These are phyloP conservation scores for Timema cristinae DNA, from an alignment of 2,888 invertebrate species.

Conservation along the genomic window DNA sequence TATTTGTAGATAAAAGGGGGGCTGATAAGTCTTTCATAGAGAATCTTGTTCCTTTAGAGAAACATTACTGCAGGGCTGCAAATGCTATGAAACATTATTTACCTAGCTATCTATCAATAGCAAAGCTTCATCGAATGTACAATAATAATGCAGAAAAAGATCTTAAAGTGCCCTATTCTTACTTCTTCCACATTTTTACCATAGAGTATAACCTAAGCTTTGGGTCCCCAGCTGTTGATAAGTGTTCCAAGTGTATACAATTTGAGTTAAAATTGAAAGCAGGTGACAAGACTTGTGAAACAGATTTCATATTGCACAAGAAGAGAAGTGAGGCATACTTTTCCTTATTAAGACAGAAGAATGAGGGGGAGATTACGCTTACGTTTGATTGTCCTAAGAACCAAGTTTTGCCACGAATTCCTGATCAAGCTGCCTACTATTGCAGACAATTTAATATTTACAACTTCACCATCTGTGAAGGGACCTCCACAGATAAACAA, in stretches of 20 bases:
- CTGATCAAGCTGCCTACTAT: constrained; percentile 41
- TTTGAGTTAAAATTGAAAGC: constrained; percentile 1
- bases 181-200: background rate
- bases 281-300: background rate
- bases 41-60: constrained; percentile 11
- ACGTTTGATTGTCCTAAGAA: constrained; percentile 18
- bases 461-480: constrained; percentile 40
- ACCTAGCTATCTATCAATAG: constrained; percentile 3
- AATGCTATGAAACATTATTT: background rate
- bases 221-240: background rate
- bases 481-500: constrained; percentile 34
- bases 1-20: background rate
- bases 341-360: background rate
- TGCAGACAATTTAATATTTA: constrained; percentile 40
- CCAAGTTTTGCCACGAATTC: constrained; percentile 20
- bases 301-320: background rate
- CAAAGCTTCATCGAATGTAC: background rate
- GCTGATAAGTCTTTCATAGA: constrained; percentile 10
- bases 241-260: background rate
- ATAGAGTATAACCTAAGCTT: constrained; percentile 1
- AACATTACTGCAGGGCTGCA: background rate
- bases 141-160: background rate
- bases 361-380: constrained; percentile 4
- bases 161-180: background rate
- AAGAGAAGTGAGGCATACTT: constrained; percentile 8